Base-by-base conservation (phyloP, 2,113 vertebrate genomes). In the Piprites chloris region DNA sequence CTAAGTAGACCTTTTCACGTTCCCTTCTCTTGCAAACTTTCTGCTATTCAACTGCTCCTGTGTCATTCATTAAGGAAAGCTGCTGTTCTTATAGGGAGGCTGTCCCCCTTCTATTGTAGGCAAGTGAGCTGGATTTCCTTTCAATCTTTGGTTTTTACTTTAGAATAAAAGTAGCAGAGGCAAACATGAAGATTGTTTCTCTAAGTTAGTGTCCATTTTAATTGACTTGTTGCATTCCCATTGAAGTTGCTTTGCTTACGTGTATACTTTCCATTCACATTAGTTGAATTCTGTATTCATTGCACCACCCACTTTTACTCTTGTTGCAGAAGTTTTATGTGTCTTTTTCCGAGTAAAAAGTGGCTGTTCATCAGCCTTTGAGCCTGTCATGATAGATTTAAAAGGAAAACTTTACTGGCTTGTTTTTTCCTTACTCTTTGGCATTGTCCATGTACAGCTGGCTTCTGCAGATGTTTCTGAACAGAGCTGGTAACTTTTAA, bases 401-500 rank as follows among this genome's bases (percentile, higher is more conserved):
- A 95, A 89, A 88, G 12, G 68, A 68, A 95, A 85, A 93, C 93
- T 50, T 85, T 93, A 96, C 71, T 86, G 71, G 18, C 79, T 93
- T 95, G 66, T 97, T 93, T 96, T 95, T 69, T 83, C 41, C 81
- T 91, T 86, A 88, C 19, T 94, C 90, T 96, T 91, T 96, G 95
- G 66, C 87, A 84, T 93, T 96, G 93, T 93, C 89, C 69, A 58
- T 49, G 32, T 88, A 76, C 92, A 95, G 94, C 90, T 94, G 95
- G 65, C 46, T 95, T 91, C 78, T 96, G 89, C 93, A 97, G 92
- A 97, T 97, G 93, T 97, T 96, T 91, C 72, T 67, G 82, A 94
- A 79, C 59, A 76, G 78, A 76, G 23, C 63, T 65, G 56, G 65
- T 87, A 73, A 87, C 95, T 95, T 95, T 79, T 88, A 96, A 96